phyloP scores from a whole-genome alignment of 2,113 vertebrate genomes.

The Rhizomys pruinosus region DNA sequence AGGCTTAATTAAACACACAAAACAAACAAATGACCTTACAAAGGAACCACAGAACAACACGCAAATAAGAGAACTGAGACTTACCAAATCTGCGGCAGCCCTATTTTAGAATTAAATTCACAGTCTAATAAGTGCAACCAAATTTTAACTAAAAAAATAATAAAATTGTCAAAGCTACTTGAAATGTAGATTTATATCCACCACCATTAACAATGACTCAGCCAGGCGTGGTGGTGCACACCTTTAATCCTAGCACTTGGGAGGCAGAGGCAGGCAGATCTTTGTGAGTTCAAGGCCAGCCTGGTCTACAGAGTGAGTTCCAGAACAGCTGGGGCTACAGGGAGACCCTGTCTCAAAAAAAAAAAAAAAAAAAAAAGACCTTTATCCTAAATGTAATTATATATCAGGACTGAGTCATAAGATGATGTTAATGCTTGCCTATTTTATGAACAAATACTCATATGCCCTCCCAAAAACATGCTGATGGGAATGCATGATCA shows the following conservation, averaged over 20 bases:
- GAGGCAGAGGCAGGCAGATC: too few species aligned
- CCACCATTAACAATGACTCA: neutral
- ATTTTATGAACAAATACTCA: conserved; percentile 34
- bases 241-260: too few species aligned
- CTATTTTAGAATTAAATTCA: conserved; percentile 62
- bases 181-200: conserved; percentile 5
- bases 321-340: too few species aligned
- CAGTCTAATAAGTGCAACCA: neutral
- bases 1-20: conserved; percentile 46
- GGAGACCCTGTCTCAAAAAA: too few species aligned
- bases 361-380: too few species aligned
- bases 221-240: too few species aligned
- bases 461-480: neutral
- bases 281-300: too few species aligned
- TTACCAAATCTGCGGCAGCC: conserved; percentile 24
- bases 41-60: conserved; percentile 42
- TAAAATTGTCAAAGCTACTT: conserved; percentile 38
- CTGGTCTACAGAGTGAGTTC: too few species aligned
- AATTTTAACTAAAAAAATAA: conserved; percentile 6
- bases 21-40: conserved; percentile 22
- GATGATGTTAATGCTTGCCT: neutral
- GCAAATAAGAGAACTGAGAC: conserved; percentile 32
- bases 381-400: neutral
- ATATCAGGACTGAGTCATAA: neutral
- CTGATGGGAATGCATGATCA: neutral